Evolutionary conservation across 2,797 vertebrate genomes (phyloP), one percentile per base, ranked within the genome.

Genomic region (Enteromius argenteus): DNA sequence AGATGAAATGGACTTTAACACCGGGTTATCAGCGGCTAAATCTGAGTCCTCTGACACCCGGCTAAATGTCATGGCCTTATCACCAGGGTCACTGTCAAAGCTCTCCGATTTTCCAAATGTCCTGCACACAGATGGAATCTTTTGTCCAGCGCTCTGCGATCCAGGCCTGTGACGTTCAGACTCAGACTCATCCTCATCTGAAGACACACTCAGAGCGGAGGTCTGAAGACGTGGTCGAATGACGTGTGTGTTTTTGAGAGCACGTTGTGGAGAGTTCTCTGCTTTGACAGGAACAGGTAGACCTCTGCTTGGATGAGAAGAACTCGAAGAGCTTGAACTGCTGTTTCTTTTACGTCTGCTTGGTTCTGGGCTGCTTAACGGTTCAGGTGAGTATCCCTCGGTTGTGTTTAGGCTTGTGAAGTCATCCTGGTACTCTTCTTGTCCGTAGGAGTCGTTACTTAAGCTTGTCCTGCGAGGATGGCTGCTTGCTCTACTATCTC

Each of bases 401-500:
- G 83, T 94, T 58, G 91, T 88, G n/a, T 96, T 95, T 0, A 92
- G 77, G 78, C 94, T 95, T 84, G 89, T 95, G 85, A 97, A 96
- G 89, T 97, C 96, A 88, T 98, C 97, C 3, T 92, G 94, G 80
- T 95, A 96, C 58, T 90, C 86, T 7, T 92, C 92, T 19, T 92
- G 92, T 74, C 94, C 91, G 32, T 87, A 83, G 83, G 91, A 95
- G 74, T 86, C 87, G 49, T 89, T 0, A 0, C 94, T 93, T 83
- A 93, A 93, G 79, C 91, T 91, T 1, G 95, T 92, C 10, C 89
- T 88, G 17, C 91, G 90, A 80, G 92, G 89, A 27, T 88, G 89
- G 75, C 86, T 89, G 85, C 88, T 93, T 82, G 84, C 88, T 85
- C 67, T 79, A 53, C 86, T 91, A 1, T 80, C 89, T 35, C 84